Base-by-base conservation (phyloP, 2,113 vertebrate genomes). In the Poicephalus meyeri region DNA sequence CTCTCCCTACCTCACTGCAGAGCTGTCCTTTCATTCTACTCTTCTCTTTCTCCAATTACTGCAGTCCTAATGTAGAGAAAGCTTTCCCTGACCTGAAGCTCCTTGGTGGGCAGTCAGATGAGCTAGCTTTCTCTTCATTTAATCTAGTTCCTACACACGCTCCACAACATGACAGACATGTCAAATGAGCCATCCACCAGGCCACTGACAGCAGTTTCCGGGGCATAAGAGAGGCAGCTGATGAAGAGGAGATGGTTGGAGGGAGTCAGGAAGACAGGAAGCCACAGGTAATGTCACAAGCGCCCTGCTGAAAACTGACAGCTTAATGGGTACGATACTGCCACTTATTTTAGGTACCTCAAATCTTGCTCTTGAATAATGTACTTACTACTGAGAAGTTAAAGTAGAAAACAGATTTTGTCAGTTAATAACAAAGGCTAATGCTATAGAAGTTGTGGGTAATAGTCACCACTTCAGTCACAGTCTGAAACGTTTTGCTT, bases 261-360 rank as follows among this genome's bases (percentile, higher is more conserved):
- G 79, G 68, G 89, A 94, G 76, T 80, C 72, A 63, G 66, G 63
- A 92, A 89, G 91, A 84, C 84, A 68, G 78, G 56, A 95, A 85
- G 47, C 71, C 90, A 95, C n/a, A 66, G 88, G 82, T 88, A 95
- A 68, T 78, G 88, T 71, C 85, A 91, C 2, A 10, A 86, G 50
- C 60, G 64, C 52, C 79, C 72, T 47, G 46, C 90, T 91, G 76
- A 96, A 97, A 97, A 83, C 55, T 83, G 91, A 94, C 90, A 91
- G 76, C 64, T 91, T 93, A 96, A 95, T 88, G 85, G 71, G 50
- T 63, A 86, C 71, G 89, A 95, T 71, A 68, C 55, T 87, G 64
- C 29, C 4, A 4, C 47, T 88, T 94, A 86, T 78, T 94, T 91
- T 74, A 91, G 3, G 5, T 55, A 88, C 33, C 60, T 91, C 18